phyloP scores from a whole-genome alignment of 2,797 vertebrate genomes.

The Squalus acanthias region DNA sequence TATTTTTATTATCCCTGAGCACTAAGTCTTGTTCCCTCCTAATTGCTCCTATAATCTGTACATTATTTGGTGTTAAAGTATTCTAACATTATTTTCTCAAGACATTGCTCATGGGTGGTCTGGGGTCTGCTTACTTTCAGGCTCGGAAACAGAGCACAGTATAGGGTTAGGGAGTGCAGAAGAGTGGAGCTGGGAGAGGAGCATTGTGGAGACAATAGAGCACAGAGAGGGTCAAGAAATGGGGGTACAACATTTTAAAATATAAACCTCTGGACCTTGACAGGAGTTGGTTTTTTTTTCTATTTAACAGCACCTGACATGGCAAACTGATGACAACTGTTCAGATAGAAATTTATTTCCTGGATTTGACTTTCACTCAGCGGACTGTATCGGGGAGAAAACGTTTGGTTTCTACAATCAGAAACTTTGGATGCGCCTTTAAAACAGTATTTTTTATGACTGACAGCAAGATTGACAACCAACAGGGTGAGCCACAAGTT shows the following conservation, averaged over 20 bases:
- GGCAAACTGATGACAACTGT: not conserved
- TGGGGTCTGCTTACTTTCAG: conserved; percentile 26
- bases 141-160: not conserved
- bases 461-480: not conserved
- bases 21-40: conserved; percentile 8
- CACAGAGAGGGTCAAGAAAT: not conserved
- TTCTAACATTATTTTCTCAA: conserved; percentile 23
- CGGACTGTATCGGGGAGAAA: not conserved
- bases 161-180: not conserved
- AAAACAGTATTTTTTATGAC: not conserved
- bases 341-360: not conserved
- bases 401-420: not conserved
- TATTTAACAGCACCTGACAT: too few species aligned
- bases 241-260: not conserved
- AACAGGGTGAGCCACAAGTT: not conserved
- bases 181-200: not conserved
- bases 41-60: conserved; percentile 24
- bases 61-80: conserved; percentile 33
- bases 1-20: not conserved
- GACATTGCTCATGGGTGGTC: conserved; percentile 27
- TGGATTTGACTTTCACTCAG: not conserved
- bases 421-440: not conserved
- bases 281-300: not conserved
- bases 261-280: not conserved
- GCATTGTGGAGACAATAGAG: not conserved